Evolutionary conservation across 2,113 vertebrate genomes (phyloP), one percentile per base, ranked within the genome.

Genomic region (Xyrauchen texanus): DNA sequence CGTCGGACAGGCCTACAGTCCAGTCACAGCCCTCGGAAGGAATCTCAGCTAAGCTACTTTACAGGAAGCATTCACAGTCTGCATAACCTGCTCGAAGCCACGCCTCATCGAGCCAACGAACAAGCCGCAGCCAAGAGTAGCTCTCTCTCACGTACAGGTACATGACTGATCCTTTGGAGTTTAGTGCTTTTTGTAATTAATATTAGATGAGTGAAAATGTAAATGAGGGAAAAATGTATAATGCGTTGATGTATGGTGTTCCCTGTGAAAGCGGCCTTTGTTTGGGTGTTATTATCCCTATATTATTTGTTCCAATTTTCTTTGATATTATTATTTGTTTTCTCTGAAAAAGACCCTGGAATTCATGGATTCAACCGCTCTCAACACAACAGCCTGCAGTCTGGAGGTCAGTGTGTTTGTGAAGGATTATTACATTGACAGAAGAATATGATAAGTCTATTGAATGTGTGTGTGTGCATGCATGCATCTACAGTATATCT

Each of bases 1-100:
- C 1, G 21, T 34, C 21, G 21, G 21, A 34, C 21, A 34, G 21
- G 21, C 21, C 93, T 92, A 83, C 91, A 94, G 0, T 91, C 93
- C 64, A 98, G 93, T 88, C 96, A 98, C 86, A 98, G 97, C 62
- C 98, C 98, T 47, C 91, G 96, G 63, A 99, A 99, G 78, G 98
- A 99, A 87, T 98, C 96, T 77, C 93, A 98, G 46, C 93, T 98
- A 80, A 98, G 97, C 88, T 98, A 99, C 83, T 92, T 99, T 75
- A 99, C 96, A 0, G 98, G 96, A 82, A 99, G 98, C 78, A 97
- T 99, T 79, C 95, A 96, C 10, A 99, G 98, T 73, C 88, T 99
- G 78, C 97, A 98, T 89, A 98, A 98, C 88, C 93, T 99, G 55
- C 87, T 98, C 87, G 98, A 99, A 88, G 95, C 96, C 9, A 98